Conservation (phyloP, 2,797 vertebrate species). For the Eulemur rubriventer region DNA sequence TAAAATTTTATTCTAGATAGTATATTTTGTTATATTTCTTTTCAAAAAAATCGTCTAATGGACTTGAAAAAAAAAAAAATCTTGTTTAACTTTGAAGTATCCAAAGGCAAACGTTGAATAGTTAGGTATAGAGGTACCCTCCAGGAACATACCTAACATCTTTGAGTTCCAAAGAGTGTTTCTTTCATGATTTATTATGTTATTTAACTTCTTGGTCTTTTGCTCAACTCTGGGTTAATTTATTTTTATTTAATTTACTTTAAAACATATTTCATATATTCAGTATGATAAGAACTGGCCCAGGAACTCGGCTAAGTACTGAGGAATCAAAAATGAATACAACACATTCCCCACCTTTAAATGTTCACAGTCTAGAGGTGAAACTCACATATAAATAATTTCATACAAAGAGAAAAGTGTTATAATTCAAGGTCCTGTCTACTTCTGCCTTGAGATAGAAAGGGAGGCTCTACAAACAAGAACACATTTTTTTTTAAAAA, state of each 20-base stretch:
- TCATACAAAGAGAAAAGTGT: background rate
- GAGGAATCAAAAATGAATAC: background rate
- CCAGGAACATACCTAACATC: background rate
- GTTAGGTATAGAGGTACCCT: background rate
- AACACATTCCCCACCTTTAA: background rate
- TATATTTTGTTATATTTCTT: slow-evolving; percentile 22
- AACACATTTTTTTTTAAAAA: background rate
- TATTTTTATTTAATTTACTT: slow-evolving; percentile 46
- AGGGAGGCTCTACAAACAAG: background rate
- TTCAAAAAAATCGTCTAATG: background rate
- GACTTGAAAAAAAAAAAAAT: background rate
- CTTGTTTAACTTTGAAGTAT: background rate
- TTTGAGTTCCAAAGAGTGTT: background rate
- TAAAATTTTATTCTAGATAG: background rate
- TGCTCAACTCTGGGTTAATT: background rate
- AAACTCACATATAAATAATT: background rate
- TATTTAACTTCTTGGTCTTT: background rate
- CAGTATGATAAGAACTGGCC: background rate
- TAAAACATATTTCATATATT: background rate
- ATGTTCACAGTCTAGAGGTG: background rate
- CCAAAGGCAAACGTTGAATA: background rate
- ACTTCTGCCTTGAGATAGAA: background rate
- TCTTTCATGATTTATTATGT: slow-evolving; percentile 12
- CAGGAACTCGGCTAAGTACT: background rate
- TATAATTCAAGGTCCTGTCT: background rate